Evolutionary conservation across 2,888 invertebrate genomes (phyloP).

Genomic region (Mylabris sibirica): DNA sequence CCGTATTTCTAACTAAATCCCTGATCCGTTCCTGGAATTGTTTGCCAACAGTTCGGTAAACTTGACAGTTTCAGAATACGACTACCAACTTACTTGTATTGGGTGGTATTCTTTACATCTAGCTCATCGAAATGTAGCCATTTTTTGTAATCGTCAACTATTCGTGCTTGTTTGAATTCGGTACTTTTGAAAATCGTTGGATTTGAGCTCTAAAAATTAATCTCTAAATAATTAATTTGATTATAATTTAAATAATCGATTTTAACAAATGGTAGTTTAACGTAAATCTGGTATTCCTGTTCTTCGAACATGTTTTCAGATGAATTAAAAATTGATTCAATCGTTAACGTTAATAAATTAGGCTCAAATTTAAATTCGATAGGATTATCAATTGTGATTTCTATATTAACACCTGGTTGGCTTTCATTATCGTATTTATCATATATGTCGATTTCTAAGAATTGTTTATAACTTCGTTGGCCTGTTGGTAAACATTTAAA

Average conservation of each 20-base stretch:
- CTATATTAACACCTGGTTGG: not conserved
- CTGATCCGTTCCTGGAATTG: too few species aligned
- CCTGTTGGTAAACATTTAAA: not conserved
- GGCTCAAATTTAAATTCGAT: not conserved
- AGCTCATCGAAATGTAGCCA: not conserved
- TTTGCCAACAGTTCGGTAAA: too few species aligned
- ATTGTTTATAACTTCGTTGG: not conserved
- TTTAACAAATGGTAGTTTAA: not conserved
- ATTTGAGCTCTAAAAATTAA: not conserved
- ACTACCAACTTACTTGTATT: constrained; percentile 31
- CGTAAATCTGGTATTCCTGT: not conserved
- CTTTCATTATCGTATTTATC: not conserved
- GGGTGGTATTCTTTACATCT: not conserved
- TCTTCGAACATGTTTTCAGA: not conserved
- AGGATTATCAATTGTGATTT: not conserved
- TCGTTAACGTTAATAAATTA: not conserved
- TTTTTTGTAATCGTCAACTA: not conserved
- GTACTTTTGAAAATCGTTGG: not conserved
- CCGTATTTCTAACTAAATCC: too few species aligned
- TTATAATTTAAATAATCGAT: not conserved
- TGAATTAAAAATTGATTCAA: constrained; percentile 1
- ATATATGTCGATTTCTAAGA: not conserved
- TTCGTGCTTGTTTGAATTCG: not conserved
- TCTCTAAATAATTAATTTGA: not conserved
- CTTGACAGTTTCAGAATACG: too few species aligned